These are phyloP conservation scores for Arvicanthis niloticus DNA, from an alignment of 2,113 vertebrate genomes.

Conservation along the genomic window DNA sequence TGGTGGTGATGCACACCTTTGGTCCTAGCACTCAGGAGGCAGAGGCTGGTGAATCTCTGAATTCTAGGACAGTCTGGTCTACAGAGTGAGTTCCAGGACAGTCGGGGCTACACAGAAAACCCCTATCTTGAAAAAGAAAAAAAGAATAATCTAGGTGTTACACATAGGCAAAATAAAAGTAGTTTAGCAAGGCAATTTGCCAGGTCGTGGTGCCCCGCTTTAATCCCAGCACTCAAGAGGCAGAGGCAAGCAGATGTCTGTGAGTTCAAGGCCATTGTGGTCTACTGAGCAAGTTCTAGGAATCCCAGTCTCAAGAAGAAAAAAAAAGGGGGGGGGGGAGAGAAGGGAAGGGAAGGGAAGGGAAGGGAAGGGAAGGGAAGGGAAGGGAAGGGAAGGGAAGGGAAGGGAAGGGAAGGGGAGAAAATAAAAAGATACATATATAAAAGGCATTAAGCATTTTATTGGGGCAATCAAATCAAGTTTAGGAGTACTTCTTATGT, in stretches of 20 bases:
- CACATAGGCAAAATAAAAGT: too few relatives aligned
- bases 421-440: not conserved
- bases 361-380: rapidly evolving
- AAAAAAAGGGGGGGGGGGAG: rapidly evolving
- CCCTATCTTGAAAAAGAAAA: too few relatives aligned
- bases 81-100: too few relatives aligned
- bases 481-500: not conserved
- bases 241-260: not conserved
- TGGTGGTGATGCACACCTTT: too few relatives aligned
- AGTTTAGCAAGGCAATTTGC: too few relatives aligned
- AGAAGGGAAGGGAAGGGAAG: rapidly evolving
- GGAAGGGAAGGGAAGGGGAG: rapidly evolving
- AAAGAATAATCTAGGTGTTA: too few relatives aligned
- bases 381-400: too few relatives aligned
- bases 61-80: too few relatives aligned
- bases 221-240: not conserved
- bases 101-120: too few relatives aligned
- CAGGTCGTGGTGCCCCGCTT: not conserved
- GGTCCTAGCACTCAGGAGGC: too few relatives aligned
- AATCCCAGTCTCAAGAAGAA: not conserved
- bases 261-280: not conserved
- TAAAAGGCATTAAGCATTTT: not conserved
- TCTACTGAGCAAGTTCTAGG: not conserved
- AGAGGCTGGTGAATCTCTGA: too few relatives aligned
- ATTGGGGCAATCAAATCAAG: not conserved